Evolutionary conservation across 2,888 invertebrate genomes (phyloP), one percentile per base, ranked within the genome.

Genomic region (Frankliniella intonsa): DNA sequence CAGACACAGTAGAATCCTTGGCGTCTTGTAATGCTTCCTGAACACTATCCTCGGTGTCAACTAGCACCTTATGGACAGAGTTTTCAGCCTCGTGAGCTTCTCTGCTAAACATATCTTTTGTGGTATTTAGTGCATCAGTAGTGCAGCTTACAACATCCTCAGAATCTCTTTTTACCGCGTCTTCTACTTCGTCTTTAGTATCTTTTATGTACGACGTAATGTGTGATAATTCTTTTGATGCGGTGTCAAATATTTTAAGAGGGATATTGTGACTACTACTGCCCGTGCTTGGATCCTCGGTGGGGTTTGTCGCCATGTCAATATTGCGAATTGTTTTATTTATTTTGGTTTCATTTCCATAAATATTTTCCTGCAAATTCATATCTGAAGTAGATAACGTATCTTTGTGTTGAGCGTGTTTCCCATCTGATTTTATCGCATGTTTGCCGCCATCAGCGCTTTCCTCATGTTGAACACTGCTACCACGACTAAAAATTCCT

Each of bases 311-410:
- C 2, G 5, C 38, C 38, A 38, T 38, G 38, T 38, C 38, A 38
- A 76, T 22, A 69, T 81, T 38, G 19, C n/a, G 7, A 49, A 49
- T 49, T 80, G 38, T 14, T 50, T 50, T 7, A 80, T 3, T 55
- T 49, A 62, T 81, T 65, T 65, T 55, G 69, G 49, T 81, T 65
- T 65, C 81, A 81, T 81, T 69, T 38, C 25, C 10, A n/a, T 81
- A 62, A 27, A 65, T 81, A 80, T 62, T 80, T 49, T 82, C 81
- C 49, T 83, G 79, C 7, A 81, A n/a, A 55, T 81, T 82, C 69
- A 27, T 81, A 83, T 10, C 81, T 82, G 25, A 1, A 38, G 38
- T 38, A 38, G 38, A 38, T 50, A 80, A 80, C 12, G 38, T 49
- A 3, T 55, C 80, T 25, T 50, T n/a, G 27, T 80, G 49, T 50